Percentiles rank a stretch among this genome's conserved stretches.
phyloP scores from a whole-genome alignment of 2,113 vertebrate genomes.

The Hyperopisus bebe region DNA sequence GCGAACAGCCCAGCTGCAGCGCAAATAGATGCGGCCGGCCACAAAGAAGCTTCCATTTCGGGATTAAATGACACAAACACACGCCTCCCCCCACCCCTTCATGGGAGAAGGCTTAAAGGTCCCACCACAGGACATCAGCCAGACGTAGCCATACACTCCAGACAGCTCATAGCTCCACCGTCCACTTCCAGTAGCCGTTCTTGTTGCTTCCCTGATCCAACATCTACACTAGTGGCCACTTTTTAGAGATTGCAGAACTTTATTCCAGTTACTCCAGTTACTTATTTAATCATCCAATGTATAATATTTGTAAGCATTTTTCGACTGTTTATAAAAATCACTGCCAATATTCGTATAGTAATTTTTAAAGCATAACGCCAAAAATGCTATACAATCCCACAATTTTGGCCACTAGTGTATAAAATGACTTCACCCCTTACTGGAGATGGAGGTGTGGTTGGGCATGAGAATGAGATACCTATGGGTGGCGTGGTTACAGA shows the following conservation, averaged over 20 bases:
- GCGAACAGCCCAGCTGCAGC: not conserved
- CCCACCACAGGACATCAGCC: not conserved
- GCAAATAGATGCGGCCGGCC: not conserved
- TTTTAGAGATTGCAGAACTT: not conserved
- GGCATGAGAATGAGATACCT: not conserved
- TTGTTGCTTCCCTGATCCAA: not conserved
- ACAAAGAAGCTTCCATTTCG: constrained; percentile 3
- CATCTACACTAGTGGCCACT: not conserved
- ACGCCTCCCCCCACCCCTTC: not conserved
- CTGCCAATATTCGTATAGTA: not conserved
- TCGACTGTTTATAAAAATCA: not conserved
- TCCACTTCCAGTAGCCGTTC: not conserved
- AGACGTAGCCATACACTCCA: too few species aligned
- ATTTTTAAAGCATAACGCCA: too few species aligned
- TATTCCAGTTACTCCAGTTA: not conserved
- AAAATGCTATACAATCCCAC: too few species aligned
- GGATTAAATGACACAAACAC: not conserved
- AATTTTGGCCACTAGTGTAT: too few species aligned
- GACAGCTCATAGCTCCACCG: not conserved
- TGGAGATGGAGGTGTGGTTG: not conserved
- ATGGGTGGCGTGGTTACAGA: not conserved
- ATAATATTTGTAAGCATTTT: not conserved
- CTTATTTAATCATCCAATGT: not conserved
- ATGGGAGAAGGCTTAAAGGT: not conserved
- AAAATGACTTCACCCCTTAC: not conserved